Percentiles rank a stretch among this genome's conserved stretches.
Evolutionary conservation across 1,140 invertebrate species (phyloP).

Genomic region (Oryzaephilus surinamensis): DNA sequence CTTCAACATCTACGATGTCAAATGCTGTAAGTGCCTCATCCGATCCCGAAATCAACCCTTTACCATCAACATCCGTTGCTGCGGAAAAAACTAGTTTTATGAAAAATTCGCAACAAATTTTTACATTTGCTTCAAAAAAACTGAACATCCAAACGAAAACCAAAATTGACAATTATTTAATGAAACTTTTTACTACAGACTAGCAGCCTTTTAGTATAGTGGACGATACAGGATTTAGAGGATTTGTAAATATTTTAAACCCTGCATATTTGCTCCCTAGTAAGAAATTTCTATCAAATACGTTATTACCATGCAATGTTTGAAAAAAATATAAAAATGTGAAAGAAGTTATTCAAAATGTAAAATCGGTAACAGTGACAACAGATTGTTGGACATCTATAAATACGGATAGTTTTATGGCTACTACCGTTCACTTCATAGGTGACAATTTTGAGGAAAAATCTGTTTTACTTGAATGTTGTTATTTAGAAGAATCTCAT

Average conservation of each 20-base stretch:
- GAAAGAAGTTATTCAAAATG: slow-evolving; percentile 2
- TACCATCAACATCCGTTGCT: too few relatives aligned
- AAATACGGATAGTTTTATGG: slow-evolving; percentile 10
- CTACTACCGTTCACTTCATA: slow-evolving; percentile 10
- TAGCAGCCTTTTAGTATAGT: slow-evolving; percentile 26
- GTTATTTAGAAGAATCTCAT: slow-evolving; percentile 8
- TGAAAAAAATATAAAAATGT: slow-evolving; percentile 6
- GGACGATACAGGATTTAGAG: slow-evolving; percentile 18
- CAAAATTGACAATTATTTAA: slow-evolving; percentile 10
- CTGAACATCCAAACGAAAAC: neutral
- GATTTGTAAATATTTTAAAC: slow-evolving; percentile 21
- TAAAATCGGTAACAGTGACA: slow-evolving; percentile 3
- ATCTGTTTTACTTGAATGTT: slow-evolving; percentile 13
- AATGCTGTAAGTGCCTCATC: neutral
- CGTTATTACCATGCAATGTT: slow-evolving; percentile 12
- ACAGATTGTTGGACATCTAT: slow-evolving; percentile 18
- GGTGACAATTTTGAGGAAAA: slow-evolving; percentile 8
- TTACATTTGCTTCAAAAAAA: slow-evolving; percentile 1
- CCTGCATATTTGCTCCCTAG: slow-evolving; percentile 23
- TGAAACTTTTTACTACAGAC: slow-evolving; percentile 18
- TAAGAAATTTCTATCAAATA: slow-evolving; percentile 17
- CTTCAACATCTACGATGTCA: neutral
- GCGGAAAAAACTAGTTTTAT: too few relatives aligned
- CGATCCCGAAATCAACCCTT: too few relatives aligned
- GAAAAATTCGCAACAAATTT: slow-evolving; percentile 3